Percentiles rank a stretch among this genome's conserved stretches.
Evolutionary conservation across 64 coral and sea anemone species (phyloP).

Genomic region (Platygyra sinensis): DNA sequence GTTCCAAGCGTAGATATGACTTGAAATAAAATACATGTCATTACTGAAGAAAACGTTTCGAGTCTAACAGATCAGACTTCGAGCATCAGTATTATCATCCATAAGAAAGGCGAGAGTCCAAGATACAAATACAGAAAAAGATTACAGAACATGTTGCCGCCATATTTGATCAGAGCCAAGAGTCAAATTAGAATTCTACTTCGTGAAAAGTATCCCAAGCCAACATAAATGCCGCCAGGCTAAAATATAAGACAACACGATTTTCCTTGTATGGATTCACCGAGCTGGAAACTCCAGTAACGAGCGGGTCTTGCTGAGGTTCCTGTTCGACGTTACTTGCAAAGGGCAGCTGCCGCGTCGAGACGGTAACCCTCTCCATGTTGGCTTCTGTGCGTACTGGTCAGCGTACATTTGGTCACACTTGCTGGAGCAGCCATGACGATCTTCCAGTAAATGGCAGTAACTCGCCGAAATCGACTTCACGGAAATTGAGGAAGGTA

Average conservation of each 20-base stretch:
- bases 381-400: slow-evolving; percentile 17
- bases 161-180: not conserved
- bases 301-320: slow-evolving; percentile 10
- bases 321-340: slow-evolving; percentile 29
- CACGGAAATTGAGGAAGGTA: not conserved
- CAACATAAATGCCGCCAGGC: not conserved
- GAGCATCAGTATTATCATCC: not conserved
- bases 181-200: not conserved
- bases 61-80: no score
- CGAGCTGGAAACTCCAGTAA: slow-evolving; percentile 30
- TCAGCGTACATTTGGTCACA: slow-evolving; percentile 27
- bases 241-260: slow-evolving; percentile 47
- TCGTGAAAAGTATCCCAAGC: not conserved
- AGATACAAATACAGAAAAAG: no score
- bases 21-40: not conserved
- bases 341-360: slow-evolving; percentile 11
- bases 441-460: not conserved
- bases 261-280: slow-evolving; percentile 41
- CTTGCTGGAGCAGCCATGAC: slow-evolving; percentile 47
- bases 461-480: not conserved
- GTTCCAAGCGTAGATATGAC: not conserved
- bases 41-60: no score
- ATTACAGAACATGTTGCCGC: no score
- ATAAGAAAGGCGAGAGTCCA: no score
- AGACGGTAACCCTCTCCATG: slow-evolving; percentile 8